These are phyloP conservation scores for Selenia dentaria DNA, from an alignment of 2,888 invertebrate genomes.

Conservation along the genomic window DNA sequence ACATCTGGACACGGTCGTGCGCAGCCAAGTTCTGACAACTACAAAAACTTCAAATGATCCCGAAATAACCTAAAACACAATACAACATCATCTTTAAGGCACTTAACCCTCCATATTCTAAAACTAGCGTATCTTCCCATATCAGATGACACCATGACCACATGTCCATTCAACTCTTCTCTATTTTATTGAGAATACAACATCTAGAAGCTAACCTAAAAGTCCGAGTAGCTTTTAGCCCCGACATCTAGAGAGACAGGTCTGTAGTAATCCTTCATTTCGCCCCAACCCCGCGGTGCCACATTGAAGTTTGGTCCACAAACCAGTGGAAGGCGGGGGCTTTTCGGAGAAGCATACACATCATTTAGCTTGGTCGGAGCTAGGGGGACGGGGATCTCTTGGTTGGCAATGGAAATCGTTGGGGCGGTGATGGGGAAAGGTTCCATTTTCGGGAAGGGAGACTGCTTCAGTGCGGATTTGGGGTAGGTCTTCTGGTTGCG, in stretches of 20 bases:
- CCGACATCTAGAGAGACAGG: slow-evolving; percentile 89
- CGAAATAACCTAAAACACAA: no score
- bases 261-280: slow-evolving; percentile 87
- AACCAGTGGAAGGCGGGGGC: slow-evolving; percentile 67
- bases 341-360: slow-evolving; percentile 74
- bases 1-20: no score
- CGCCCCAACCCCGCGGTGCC: slow-evolving; percentile 93
- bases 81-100: slow-evolving; percentile 2
- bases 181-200: neutral
- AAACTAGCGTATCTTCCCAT: slow-evolving; percentile 15
- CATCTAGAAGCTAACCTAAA: slow-evolving; percentile 50
- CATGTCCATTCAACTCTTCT: neutral
- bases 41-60: no score
- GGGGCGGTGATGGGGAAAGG: slow-evolving; percentile 75
- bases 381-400: slow-evolving; percentile 67
- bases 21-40: no score
- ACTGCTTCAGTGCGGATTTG: slow-evolving; percentile 72
- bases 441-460: slow-evolving; percentile 73
- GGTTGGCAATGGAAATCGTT: slow-evolving; percentile 57
- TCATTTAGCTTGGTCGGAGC: slow-evolving; percentile 78
- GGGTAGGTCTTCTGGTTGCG: slow-evolving; percentile 78
- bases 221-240: slow-evolving; percentile 79
- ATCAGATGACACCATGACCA: neutral
- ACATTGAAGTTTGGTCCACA: slow-evolving; percentile 90
- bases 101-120: slow-evolving; percentile 9